Percentiles rank a stretch among this genome's conserved stretches.
Evolutionary conservation across 2,113 vertebrate genomes (phyloP).

Genomic region (Gavialis gangeticus): DNA sequence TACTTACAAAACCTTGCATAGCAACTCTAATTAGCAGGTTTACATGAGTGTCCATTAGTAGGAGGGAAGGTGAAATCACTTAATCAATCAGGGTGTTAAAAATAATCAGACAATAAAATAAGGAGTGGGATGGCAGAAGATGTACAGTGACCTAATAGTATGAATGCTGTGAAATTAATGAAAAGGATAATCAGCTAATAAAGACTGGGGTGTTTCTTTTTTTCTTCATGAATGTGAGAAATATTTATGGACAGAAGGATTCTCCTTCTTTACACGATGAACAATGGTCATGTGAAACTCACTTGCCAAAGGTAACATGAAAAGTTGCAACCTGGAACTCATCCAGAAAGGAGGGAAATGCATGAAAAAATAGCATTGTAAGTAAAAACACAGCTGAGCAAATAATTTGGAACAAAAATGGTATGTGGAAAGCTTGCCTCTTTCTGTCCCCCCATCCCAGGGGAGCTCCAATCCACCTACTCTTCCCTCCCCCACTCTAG

Average conservation of each 20-base stretch:
- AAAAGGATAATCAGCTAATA: conserved; percentile 59
- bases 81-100: background rate
- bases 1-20: background rate
- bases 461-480: too few species aligned
- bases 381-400: conserved; percentile 20
- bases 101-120: conserved; percentile 8
- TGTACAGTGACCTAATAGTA: conserved; percentile 34
- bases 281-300: conserved; percentile 17
- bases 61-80: conserved; percentile 14
- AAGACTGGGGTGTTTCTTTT: conserved; percentile 31
- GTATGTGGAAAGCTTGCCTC: background rate
- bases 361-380: conserved; percentile 37
- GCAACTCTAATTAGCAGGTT: conserved; percentile 46
- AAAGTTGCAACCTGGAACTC: conserved; percentile 43
- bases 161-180: conserved; percentile 39
- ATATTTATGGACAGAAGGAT: conserved; percentile 33
- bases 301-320: conserved; percentile 11
- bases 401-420: background rate
- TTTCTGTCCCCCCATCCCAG: background rate
- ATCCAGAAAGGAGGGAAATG: conserved; percentile 42
- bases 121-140: background rate
- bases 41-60: background rate
- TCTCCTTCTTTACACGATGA: conserved; percentile 39
- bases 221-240: conserved; percentile 61
- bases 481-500: too few species aligned